phyloP scores from a whole-genome alignment of 2,888 invertebrate genomes.

The Rugalucina vietnamica region DNA sequence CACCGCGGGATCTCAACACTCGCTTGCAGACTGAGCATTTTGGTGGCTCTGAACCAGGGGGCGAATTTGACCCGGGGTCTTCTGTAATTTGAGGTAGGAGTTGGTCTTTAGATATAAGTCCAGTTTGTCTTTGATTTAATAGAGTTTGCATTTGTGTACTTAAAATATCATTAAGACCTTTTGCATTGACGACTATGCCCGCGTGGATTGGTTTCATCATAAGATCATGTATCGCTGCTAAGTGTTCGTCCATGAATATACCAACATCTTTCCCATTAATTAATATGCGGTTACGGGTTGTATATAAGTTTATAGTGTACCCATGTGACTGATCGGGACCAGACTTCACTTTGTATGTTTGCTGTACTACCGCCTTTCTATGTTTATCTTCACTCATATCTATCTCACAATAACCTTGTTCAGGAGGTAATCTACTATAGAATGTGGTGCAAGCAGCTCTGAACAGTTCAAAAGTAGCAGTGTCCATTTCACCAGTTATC shows the following conservation, averaged over 20 bases:
- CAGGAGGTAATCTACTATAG: neutral
- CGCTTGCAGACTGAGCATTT: no score
- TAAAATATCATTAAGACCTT: neutral
- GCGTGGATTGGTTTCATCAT: neutral
- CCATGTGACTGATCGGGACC: neutral
- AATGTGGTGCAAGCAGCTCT: neutral
- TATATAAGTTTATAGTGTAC: neutral
- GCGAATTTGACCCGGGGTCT: no score
- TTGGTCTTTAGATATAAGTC: no score
- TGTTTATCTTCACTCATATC: neutral
- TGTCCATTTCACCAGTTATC: neutral
- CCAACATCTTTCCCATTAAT: constrained; percentile 4
- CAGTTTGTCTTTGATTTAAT: neutral
- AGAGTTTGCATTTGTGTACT: neutral
- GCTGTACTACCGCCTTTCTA: neutral
- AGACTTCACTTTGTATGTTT: neutral
- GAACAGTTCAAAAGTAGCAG: neutral
- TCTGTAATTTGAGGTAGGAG: no score
- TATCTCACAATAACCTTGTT: neutral
- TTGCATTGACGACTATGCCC: neutral
- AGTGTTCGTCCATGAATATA: neutral
- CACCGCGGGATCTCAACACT: no score
- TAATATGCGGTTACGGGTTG: neutral
- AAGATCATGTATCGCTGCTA: neutral
- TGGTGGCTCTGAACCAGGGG: no score